Conservation (phyloP, 2,797 vertebrate species). For the Atherinosoma microstoma region DNA sequence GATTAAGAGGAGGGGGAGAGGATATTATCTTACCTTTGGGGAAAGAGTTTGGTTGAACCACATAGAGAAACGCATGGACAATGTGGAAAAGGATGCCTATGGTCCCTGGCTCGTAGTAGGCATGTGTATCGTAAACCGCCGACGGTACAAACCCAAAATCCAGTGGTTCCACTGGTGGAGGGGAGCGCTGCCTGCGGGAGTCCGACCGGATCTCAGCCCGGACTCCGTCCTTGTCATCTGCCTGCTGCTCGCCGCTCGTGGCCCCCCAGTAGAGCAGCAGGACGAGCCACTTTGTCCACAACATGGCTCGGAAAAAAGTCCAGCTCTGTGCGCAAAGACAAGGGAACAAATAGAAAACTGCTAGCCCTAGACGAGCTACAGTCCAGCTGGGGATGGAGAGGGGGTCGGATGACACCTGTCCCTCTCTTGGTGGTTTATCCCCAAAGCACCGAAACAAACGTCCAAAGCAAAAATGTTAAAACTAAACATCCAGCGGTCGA, state of each 20-base stretch:
- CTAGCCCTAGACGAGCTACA: background rate
- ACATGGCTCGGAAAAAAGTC: constrained; percentile 81
- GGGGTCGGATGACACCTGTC: constrained; percentile 56
- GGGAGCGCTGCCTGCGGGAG: constrained; percentile 64
- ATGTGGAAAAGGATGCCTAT: constrained; percentile 88
- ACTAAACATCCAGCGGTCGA: constrained; percentile 26
- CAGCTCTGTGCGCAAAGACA: constrained; percentile 4
- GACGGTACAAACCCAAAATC: constrained; percentile 91
- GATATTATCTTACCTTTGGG: constrained; percentile 87
- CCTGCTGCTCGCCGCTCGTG: constrained; percentile 73
- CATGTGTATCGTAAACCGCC: constrained; percentile 88
- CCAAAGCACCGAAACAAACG: constrained; percentile 20
- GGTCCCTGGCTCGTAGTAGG: constrained; percentile 83
- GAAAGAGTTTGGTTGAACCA: constrained; percentile 90
- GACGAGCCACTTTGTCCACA: constrained; percentile 78
- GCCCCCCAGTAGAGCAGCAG: constrained; percentile 84
- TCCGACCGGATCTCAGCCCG: constrained; percentile 52
- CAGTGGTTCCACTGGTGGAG: constrained; percentile 78
- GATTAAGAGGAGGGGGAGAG: background rate
- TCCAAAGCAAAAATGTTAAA: constrained; percentile 16
- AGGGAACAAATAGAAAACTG: background rate
- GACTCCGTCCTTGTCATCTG: constrained; percentile 33
- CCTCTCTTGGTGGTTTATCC: constrained; percentile 41
- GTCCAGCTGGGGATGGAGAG: constrained; percentile 29
- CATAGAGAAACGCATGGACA: constrained; percentile 88